These are phyloP conservation scores for Calosoma granatense DNA, from an alignment of 1,140 invertebrate genomes.

Conservation along the genomic window DNA sequence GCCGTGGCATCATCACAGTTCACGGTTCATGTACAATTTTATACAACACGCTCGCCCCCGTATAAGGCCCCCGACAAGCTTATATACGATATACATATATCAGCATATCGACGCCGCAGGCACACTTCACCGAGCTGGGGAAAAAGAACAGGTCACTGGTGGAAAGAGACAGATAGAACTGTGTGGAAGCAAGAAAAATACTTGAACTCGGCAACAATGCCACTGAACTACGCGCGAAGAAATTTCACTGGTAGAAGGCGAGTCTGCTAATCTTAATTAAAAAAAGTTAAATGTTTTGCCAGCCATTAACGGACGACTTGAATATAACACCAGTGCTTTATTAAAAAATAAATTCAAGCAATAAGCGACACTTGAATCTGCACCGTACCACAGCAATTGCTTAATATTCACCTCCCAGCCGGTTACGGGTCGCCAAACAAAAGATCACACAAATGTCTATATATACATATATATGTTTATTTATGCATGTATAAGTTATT, in stretches of 20 bases:
- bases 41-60: too few species aligned
- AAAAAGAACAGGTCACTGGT: too few species aligned
- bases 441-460: not conserved
- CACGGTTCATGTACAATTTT: not conserved
- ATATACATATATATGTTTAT: not conserved
- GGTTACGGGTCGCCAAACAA: too few species aligned
- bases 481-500: not conserved
- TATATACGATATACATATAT: too few species aligned
- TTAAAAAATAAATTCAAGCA: conserved; percentile 7
- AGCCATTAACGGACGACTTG: conserved; percentile 1
- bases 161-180: too few species aligned
- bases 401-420: not conserved
- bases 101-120: too few species aligned
- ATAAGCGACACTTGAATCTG: not conserved
- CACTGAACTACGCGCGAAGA: not conserved
- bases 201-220: too few species aligned
- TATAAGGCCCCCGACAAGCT: too few species aligned
- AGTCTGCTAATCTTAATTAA: conserved; percentile 5
- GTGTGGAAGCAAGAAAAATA: too few species aligned
- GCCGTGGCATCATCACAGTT: not conserved
- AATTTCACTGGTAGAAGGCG: not conserved
- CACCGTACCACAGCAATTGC: not conserved
- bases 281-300: conserved; percentile 2
- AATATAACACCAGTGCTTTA: not conserved
- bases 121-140: too few species aligned